These are phyloP conservation scores for Orcinus orca DNA, from an alignment of 2,113 vertebrate genomes.

Conservation along the genomic window DNA sequence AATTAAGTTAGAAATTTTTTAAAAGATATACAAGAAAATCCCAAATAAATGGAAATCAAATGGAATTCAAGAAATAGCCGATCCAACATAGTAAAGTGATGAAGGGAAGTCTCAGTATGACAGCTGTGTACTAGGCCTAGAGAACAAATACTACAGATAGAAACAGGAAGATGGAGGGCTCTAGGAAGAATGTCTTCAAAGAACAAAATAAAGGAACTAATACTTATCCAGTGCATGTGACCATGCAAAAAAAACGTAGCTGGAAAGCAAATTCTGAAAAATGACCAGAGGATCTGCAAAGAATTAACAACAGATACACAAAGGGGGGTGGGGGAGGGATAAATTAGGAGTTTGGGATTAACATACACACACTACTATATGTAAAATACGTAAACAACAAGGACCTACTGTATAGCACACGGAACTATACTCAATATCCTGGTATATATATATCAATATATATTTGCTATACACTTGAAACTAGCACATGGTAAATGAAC, in stretches of 20 bases:
- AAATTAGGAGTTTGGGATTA: background rate
- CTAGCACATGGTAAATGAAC: background rate
- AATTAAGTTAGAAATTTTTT: background rate
- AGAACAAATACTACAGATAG: background rate
- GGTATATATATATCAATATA: background rate
- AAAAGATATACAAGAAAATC: background rate
- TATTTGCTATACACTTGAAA: background rate
- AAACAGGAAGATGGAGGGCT: background rate
- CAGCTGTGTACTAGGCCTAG: background rate
- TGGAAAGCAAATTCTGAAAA: conserved; percentile 11
- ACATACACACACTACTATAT: background rate
- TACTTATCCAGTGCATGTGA: background rate
- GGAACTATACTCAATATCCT: background rate
- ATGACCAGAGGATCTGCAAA: background rate
- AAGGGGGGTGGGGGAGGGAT: background rate
- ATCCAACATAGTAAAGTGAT: background rate
- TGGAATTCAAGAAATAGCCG: background rate
- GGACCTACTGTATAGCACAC: background rate
- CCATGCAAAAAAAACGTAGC: background rate
- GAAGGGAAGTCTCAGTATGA: background rate
- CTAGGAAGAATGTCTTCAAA: background rate
- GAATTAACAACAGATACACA: background rate
- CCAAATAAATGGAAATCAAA: background rate
- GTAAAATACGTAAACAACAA: background rate
- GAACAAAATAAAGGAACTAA: background rate